These are phyloP conservation scores for Xylota segnis DNA, from an alignment of 2,888 invertebrate genomes.

Conservation along the genomic window DNA sequence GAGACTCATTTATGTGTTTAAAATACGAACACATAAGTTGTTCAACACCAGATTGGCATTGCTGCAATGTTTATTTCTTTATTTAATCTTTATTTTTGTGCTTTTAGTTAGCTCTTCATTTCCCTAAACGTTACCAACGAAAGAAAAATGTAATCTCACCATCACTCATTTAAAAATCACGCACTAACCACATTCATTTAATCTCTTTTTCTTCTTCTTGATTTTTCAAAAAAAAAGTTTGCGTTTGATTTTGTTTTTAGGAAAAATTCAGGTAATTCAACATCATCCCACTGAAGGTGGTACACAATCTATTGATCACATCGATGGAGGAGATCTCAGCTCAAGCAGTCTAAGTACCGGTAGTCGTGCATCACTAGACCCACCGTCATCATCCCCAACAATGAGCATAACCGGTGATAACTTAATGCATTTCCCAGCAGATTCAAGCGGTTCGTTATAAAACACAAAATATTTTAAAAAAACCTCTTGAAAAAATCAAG, in stretches of 20 bases:
- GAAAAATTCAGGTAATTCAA: conserved; percentile 76
- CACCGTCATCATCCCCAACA: conserved; percentile 88
- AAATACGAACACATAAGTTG: no score
- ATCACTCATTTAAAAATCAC: conserved; percentile 72
- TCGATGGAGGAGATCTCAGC: conserved; percentile 87
- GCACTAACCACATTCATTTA: conserved; percentile 67
- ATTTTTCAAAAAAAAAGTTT: conserved; percentile 75
- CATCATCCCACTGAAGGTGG: conserved; percentile 84
- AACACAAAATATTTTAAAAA: conserved; percentile 52
- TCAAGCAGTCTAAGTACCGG: conserved; percentile 94
- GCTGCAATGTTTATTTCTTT: no score
- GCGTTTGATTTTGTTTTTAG: conserved; percentile 78
- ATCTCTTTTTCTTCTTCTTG: conserved; percentile 64
- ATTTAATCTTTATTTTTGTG: no score
- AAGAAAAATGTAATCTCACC: conserved; percentile 49
- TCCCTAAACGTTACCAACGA: no score
- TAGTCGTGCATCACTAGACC: conserved; percentile 91
- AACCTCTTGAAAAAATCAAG: conserved; percentile 39
- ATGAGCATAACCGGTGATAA: conserved; percentile 91
- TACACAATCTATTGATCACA: conserved; percentile 85
- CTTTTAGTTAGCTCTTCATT: no score
- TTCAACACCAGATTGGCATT: no score
- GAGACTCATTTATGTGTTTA: no score
- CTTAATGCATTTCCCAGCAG: conserved; percentile 91
- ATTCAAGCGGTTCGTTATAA: conserved; percentile 88